These are phyloP conservation scores for Marmota monax DNA, from an alignment of 2,113 vertebrate species.

Conservation along the genomic window DNA sequence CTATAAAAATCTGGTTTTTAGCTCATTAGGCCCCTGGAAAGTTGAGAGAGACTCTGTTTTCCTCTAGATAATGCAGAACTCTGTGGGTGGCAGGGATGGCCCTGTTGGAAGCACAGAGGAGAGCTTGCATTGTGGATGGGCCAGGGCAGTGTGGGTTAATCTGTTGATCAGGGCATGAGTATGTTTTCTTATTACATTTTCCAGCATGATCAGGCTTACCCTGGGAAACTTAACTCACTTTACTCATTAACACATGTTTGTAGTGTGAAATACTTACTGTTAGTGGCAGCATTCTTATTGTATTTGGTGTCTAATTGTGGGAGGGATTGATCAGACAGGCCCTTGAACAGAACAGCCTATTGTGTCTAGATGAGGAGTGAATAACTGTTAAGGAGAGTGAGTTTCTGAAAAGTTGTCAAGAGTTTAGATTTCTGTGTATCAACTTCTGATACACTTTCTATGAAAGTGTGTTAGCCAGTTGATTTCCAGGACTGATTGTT, in stretches of 20 bases:
- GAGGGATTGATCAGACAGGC: background rate
- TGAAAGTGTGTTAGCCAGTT: background rate
- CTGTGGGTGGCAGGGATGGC: background rate
- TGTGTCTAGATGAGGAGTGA: background rate
- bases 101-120: background rate
- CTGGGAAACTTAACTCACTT: background rate
- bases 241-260: background rate
- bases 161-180: no score
- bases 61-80: background rate
- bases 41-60: background rate
- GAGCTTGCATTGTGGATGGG: background rate
- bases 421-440: background rate
- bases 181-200: background rate
- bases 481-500: background rate
- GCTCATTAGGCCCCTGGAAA: background rate
- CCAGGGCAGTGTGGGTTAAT: background rate
- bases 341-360: background rate
- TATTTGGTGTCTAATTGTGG: background rate
- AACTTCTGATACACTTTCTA: background rate
- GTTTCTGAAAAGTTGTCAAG: slow-evolving; percentile 2
- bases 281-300: background rate
- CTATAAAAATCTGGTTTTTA: background rate
- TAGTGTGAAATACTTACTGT: background rate
- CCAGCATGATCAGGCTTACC: background rate
- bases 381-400: background rate